Conservation (phyloP, 1,140 invertebrate species). For the Rhagoletis pomonella region DNA sequence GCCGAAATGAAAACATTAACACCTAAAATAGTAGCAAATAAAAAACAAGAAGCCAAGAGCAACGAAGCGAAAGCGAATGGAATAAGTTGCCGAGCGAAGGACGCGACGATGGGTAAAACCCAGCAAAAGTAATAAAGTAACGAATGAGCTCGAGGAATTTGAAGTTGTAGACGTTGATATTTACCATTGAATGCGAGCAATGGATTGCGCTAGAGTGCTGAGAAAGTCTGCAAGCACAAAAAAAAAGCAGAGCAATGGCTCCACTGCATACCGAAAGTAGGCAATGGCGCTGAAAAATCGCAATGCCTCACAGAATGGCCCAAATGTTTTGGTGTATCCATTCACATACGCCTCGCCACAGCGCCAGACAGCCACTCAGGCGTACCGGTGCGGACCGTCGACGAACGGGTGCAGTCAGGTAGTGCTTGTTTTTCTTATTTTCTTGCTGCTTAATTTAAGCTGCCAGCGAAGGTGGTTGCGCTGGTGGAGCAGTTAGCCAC, state of each 20-base stretch:
- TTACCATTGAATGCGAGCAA: not conserved
- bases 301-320: not conserved
- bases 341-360: not conserved
- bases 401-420: slow-evolving; percentile 41
- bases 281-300: slow-evolving; percentile 13
- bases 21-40: slow-evolving; percentile 66
- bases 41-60: slow-evolving; percentile 59
- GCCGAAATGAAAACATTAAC: slow-evolving; percentile 74
- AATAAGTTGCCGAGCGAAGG: not conserved
- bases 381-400: not conserved
- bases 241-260: not conserved
- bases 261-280: not conserved
- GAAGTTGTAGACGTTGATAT: not conserved
- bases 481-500: not conserved
- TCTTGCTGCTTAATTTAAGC: not conserved
- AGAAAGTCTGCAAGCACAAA: not conserved
- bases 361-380: slow-evolving; percentile 39
- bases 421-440: not conserved
- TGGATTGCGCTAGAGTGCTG: not conserved
- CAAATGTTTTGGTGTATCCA: not conserved
- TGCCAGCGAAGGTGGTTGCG: not conserved
- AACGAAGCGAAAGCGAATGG: not conserved
- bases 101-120: not conserved
- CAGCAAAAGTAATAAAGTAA: slow-evolving; percentile 4
- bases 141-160: slow-evolving; percentile 65